Percentiles rank a stretch among this genome's conserved stretches.
Conservation (phyloP, 2,797 vertebrate species). For the Gobio occitaniae region DNA sequence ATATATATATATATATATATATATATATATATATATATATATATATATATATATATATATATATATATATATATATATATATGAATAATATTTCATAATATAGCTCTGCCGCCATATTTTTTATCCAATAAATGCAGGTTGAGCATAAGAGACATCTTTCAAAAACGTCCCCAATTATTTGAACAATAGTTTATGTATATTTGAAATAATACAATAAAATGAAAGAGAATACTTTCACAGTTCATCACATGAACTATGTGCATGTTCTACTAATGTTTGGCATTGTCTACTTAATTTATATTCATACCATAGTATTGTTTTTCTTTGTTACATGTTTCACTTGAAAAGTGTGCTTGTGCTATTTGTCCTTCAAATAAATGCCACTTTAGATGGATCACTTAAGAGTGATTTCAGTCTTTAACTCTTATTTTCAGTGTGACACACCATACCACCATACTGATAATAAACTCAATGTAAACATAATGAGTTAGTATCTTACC, state of each 20-base stretch:
- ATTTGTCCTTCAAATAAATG: not conserved
- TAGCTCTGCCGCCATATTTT: too few relatives aligned
- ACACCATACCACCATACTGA: not conserved
- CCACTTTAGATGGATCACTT: not conserved
- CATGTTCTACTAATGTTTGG: not conserved
- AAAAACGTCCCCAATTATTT: too few relatives aligned
- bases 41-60: too few relatives aligned
- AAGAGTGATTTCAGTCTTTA: not conserved
- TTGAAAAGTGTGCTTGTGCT: not conserved
- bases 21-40: too few relatives aligned
- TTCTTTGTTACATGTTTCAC: not conserved
- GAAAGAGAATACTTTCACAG: not conserved
- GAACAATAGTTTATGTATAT: too few relatives aligned
- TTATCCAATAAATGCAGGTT: too few relatives aligned
- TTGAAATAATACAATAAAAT: not conserved
- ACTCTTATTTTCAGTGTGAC: not conserved
- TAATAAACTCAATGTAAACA: not conserved
- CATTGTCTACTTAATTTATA: not conserved
- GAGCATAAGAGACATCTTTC: too few relatives aligned
- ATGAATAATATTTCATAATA: too few relatives aligned
- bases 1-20: too few relatives aligned
- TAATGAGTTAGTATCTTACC: slow-evolving; percentile 72
- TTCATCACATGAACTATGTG: not conserved
- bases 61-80: too few relatives aligned
- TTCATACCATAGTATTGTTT: too few relatives aligned